phyloP scores from a whole-genome alignment of 2,888 invertebrate species.

The Didymodactylos carnosus region DNA sequence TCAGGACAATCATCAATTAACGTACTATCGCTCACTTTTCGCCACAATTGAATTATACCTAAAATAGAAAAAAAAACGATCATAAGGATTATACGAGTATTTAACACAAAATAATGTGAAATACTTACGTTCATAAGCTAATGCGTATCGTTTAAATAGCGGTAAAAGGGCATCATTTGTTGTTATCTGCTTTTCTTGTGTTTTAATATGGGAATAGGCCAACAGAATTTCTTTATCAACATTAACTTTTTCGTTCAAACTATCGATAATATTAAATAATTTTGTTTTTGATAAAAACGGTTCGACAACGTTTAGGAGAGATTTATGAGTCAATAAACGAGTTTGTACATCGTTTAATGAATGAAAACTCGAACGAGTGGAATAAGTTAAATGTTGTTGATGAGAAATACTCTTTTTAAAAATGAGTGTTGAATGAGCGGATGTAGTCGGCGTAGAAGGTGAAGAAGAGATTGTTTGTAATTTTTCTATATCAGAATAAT shows the following conservation, averaged over 20 bases:
- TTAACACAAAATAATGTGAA: too few species aligned
- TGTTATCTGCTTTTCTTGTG: slow-evolving; percentile 7
- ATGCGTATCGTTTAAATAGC: slow-evolving; percentile 10
- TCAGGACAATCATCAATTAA: not conserved
- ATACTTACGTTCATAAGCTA: slow-evolving; percentile 7
- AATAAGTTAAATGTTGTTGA: not conserved
- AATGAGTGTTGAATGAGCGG: not conserved
- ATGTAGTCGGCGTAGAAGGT: too few species aligned
- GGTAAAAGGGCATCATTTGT: slow-evolving; percentile 4
- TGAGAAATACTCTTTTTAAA: not conserved
- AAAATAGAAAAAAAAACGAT: not conserved
- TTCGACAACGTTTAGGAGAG: slow-evolving; percentile 7
- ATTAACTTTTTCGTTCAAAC: slow-evolving; percentile 3
- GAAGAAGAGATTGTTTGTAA: not conserved
- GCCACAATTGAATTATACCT: not conserved
- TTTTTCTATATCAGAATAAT: too few species aligned
- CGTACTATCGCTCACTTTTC: not conserved
- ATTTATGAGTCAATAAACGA: slow-evolving; percentile 4
- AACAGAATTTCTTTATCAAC: slow-evolving; percentile 11
- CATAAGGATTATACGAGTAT: not conserved
- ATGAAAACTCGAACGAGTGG: not conserved
- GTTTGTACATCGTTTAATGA: slow-evolving; percentile 3
- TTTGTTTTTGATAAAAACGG: not conserved
- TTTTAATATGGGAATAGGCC: slow-evolving; percentile 8
- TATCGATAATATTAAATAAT: slow-evolving; percentile 1